Evolutionary conservation across 2,888 invertebrate species (phyloP), one percentile per base, ranked within the genome.

Genomic region (Arrhopalites spinosus): DNA sequence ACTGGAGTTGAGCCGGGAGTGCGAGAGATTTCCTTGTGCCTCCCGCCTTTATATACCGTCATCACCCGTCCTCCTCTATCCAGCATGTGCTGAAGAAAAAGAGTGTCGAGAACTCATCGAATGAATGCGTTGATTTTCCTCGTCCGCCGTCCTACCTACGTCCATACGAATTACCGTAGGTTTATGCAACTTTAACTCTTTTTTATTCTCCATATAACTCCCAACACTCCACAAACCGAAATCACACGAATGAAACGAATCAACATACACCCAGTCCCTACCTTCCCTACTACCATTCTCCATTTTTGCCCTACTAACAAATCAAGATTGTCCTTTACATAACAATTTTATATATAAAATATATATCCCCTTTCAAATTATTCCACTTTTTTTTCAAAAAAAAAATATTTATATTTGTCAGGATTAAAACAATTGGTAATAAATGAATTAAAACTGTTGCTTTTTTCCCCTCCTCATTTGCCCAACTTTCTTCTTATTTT

Each of bases 1-100:
- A 72, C 63, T 63, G 43, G 20, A 63, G 72, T 61, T 45, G 61
- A 64, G 63, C 72, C 63, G 45, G 72, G 72, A 72, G 72, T 72
- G 72, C 72, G 63, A 61, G 47, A 61, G 45, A 61, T 64, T 63
- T 43, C 11, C 45, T 29, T 45, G 64, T 43, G 47, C 72, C 47
- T 3, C 63, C 71, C 63, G 63, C 72, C 64, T 72, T 72, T 72
- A 72, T 72, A 72, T 61, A 72, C 17, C 20, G 66, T 43, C 66
- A 66, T 23, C 36, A 36, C n/a, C 45, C 25, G 43, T 2, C 20
- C 23, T n/a, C 66, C 45, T 25, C 8, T n/a, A 29, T 43, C 59
- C 59, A 13, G 20, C 59, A 1, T 59, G 50, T n/a, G 36, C n/a
- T 50, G 59, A 11, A 20, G 8, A 59, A 15, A 50, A 50, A n/a